These are phyloP conservation scores for Geopemphigus sp. DNA, from an alignment of 1,140 invertebrate genomes.

Conservation along the genomic window DNA sequence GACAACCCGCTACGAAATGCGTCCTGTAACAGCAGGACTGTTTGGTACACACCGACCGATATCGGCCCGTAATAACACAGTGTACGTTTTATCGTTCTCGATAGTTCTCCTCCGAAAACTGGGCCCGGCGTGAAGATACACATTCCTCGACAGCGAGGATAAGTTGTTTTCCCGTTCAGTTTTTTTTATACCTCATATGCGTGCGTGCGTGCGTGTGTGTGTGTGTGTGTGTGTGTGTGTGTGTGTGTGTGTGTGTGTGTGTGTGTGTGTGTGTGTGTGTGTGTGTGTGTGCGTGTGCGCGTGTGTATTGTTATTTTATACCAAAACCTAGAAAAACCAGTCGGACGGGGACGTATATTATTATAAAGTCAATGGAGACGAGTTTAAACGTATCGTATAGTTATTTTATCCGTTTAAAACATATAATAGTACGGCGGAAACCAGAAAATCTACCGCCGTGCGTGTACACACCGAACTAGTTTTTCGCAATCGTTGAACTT, in stretches of 20 bases:
- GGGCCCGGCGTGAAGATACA: not conserved
- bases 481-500: too few species aligned
- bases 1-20: too few species aligned
- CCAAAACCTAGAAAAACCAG: conserved; percentile 15
- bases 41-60: not conserved
- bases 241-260: too few species aligned
- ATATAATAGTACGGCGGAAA: not conserved
- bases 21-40: too few species aligned
- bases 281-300: too few species aligned
- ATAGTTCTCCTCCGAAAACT: not conserved
- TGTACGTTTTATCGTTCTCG: not conserved
- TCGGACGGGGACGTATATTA: not conserved
- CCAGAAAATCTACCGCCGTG: too few species aligned
- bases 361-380: not conserved
- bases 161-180: conserved; percentile 9
- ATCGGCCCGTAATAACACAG: not conserved
- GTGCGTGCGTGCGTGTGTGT: too few species aligned
- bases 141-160: not conserved
- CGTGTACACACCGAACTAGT: too few species aligned
- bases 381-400: not conserved
- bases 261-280: too few species aligned
- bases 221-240: too few species aligned
- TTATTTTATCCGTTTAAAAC: not conserved
- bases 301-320: not conserved
- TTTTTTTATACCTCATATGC: not conserved